These are phyloP conservation scores for Ditula angustiorana DNA, from an alignment of 2,888 invertebrate genomes.

Conservation along the genomic window DNA sequence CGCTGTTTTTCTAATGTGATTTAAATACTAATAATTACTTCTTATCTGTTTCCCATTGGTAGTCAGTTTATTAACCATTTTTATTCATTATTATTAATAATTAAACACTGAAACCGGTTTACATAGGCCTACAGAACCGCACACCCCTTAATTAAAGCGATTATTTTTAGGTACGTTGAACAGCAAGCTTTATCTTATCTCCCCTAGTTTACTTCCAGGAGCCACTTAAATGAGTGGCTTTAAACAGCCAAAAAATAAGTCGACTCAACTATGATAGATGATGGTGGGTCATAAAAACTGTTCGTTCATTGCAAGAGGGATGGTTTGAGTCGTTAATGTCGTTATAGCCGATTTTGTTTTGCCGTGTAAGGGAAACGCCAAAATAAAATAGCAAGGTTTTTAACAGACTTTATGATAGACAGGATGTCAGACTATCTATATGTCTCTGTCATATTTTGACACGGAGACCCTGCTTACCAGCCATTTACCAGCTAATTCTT, in stretches of 20 bases:
- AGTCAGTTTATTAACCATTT: constrained; percentile 7
- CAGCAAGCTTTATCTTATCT: constrained; percentile 64
- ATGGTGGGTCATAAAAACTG: constrained; percentile 43
- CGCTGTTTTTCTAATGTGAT: not conserved
- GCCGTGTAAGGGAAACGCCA: not conserved
- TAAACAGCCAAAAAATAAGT: constrained; percentile 47
- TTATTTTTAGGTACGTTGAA: constrained; percentile 53
- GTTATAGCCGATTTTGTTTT: not conserved
- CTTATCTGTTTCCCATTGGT: constrained; percentile 4
- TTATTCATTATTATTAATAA: constrained; percentile 33
- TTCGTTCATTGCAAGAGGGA: constrained; percentile 24
- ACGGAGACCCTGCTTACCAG: too few species aligned
- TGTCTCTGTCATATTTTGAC: too few species aligned
- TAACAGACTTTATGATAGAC: not conserved
- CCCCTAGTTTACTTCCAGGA: constrained; percentile 63
- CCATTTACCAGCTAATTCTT: too few species aligned
- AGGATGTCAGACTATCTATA: not conserved
- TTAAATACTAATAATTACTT: not conserved
- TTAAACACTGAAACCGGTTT: constrained; percentile 28
- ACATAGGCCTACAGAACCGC: constrained; percentile 36
- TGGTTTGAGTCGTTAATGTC: not conserved
- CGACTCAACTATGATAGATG: constrained; percentile 49
- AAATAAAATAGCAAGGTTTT: not conserved
- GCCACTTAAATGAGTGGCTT: constrained; percentile 57
- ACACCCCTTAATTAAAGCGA: constrained; percentile 57